These are phyloP conservation scores for Drosophila demipolita DNA, from an alignment of 2,888 invertebrate species.

Conservation along the genomic window DNA sequence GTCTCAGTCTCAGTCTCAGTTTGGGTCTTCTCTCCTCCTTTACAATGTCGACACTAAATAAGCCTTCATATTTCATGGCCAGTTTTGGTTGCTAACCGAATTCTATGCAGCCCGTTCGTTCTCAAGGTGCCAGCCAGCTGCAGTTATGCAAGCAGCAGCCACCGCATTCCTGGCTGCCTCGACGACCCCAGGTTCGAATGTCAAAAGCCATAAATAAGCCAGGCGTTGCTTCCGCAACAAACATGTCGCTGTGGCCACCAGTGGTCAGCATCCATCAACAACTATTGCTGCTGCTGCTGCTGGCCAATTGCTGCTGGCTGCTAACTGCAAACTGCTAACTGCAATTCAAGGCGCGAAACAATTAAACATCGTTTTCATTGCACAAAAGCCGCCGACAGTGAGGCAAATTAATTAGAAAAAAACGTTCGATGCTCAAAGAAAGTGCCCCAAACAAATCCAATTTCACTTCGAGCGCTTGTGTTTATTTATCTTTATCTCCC, in stretches of 20 bases:
- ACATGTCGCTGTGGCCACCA: conserved; percentile 38
- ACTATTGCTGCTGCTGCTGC: conserved; percentile 34
- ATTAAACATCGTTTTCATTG: conserved; percentile 82
- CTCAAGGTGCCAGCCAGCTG: conserved; percentile 24
- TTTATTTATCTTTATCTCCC: conserved; percentile 68
- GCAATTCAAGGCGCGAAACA: conserved; percentile 78
- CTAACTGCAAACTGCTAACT: conserved; percentile 14
- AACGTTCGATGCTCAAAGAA: conserved; percentile 60
- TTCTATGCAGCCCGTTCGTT: conserved; percentile 72
- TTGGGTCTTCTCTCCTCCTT: conserved; percentile 16
- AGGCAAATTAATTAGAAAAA: conserved; percentile 75
- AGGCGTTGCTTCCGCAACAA: conserved; percentile 50
- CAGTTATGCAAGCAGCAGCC: conserved; percentile 67
- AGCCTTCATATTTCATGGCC: conserved; percentile 80
- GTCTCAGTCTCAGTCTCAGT: not conserved
- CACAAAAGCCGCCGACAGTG: conserved; percentile 72
- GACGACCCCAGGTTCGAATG: conserved; percentile 60
- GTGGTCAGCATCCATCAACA: conserved; percentile 31
- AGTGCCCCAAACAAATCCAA: conserved; percentile 79
- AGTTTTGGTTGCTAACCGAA: conserved; percentile 68
- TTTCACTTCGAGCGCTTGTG: conserved; percentile 65
- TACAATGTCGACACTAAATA: conserved; percentile 78
- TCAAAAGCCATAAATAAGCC: conserved; percentile 77
- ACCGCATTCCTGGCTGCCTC: conserved; percentile 60
- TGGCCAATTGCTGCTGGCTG: not conserved